Conservation (phyloP, 2,797 vertebrate species). For the Sylvia borin region DNA sequence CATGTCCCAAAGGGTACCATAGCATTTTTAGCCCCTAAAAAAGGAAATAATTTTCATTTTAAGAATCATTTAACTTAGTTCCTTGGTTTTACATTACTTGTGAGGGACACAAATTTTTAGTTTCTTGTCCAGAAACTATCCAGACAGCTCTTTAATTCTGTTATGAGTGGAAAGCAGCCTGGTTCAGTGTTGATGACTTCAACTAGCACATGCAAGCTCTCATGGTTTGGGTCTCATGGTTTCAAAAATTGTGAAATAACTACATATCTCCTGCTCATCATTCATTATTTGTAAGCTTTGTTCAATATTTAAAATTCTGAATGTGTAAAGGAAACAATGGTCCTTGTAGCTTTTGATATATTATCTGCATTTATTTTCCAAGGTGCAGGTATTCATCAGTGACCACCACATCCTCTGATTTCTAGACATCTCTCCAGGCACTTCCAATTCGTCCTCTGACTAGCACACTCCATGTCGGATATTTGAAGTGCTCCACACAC, state of each 20-base stretch:
- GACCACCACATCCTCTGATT: neutral
- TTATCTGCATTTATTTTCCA: neutral
- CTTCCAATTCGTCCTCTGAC: neutral
- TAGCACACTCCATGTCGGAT: fast-evolving
- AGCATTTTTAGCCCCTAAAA: fast-evolving
- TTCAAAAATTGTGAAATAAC: neutral
- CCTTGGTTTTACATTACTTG: neutral
- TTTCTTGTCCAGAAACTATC: neutral
- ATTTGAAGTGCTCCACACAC: neutral
- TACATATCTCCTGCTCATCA: neutral
- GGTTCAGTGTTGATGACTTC: neutral
- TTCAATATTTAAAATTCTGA: neutral
- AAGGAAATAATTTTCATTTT: neutral
- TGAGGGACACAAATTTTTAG: neutral
- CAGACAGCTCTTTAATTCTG: neutral
- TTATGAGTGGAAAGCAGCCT: neutral
- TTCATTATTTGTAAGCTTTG: neutral
- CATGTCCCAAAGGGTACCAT: neutral
- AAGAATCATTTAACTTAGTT: neutral
- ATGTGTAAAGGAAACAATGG: neutral
- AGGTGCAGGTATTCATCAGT: neutral
- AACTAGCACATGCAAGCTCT: neutral
- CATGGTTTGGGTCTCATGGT: neutral
- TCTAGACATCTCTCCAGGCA: neutral
- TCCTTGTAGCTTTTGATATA: neutral